Base-by-base conservation (phyloP, 1,140 invertebrate genomes). In the Nomia melanderi region DNA sequence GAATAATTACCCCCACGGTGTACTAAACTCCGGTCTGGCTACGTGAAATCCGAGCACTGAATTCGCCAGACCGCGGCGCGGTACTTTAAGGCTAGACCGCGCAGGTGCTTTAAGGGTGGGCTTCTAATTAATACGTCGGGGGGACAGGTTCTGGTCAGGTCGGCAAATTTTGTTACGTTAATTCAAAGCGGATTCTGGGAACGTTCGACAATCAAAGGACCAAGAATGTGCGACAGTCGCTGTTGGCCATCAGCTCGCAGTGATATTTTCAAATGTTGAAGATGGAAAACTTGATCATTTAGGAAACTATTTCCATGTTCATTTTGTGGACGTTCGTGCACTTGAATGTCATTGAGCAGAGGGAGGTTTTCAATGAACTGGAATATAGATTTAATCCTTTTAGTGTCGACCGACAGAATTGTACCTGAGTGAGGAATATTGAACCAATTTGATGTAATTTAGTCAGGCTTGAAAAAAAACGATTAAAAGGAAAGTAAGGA, bases 1-100 rank as follows among this genome's bases (percentile, higher is more conserved):
- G 90, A 91, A 91, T 91, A 91, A 85, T 91, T 91, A 91, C 87
- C 90, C 90, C 88, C 89, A 85, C 83, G 87, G 79, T 81, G 89
- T 83, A 87, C 86, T 85, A 88, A 90, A 89, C 84, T 86, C 87
- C 73, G 76, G 82, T 85, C 85, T 85, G 83, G 79, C 82, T 86
- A 85, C 85, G 86, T 88, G 90, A 90, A 92, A 90, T 91, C 88
- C 86, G 85, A 89, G 89, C 87, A 91, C 74, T 87, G 89, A 90
- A 88, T 90, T 88, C 88, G 82, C 86, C 83, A 87, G 86, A 89
- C 86, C 87, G 82, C 81, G 78, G 81, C 83, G 79, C 79, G 84
- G 87, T 87, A 86, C 87, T 88, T 90, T 88, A 88, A 88, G 84
- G 80, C 72, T 82, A 85, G 81, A 79, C 77, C 79, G 78, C 57